Percentiles rank a stretch among this genome's conserved stretches.
These are phyloP conservation scores for Leuctra nigra DNA, from an alignment of 2,888 invertebrate genomes.

Conservation along the genomic window DNA sequence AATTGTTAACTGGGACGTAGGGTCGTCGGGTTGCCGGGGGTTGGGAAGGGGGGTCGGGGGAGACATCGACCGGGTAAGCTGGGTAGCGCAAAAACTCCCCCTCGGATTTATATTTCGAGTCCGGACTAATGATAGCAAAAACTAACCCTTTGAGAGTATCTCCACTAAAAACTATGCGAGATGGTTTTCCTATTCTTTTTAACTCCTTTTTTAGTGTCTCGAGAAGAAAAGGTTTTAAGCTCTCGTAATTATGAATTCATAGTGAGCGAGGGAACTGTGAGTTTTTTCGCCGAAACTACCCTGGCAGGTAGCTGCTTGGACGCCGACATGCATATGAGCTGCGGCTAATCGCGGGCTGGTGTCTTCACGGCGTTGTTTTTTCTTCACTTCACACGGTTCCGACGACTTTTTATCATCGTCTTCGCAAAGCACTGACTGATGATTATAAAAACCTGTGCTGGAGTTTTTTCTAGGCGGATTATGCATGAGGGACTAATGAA, in stretches of 20 bases:
- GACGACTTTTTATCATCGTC: not conserved
- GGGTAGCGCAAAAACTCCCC: constrained; percentile 17
- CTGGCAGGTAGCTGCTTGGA: constrained; percentile 4
- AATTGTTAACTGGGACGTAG: constrained; percentile 11
- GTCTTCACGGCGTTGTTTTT: constrained; percentile 11
- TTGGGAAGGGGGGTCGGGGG: constrained; percentile 11
- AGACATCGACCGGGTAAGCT: constrained; percentile 19
- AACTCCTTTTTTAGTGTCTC: constrained; percentile 7
- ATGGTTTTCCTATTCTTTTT: constrained; percentile 18
- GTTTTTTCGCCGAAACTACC: constrained; percentile 10
- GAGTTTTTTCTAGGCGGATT: not conserved
- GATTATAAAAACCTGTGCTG: not conserved
- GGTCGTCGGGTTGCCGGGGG: constrained; percentile 17
- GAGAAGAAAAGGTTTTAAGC: constrained; percentile 7
- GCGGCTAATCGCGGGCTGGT: constrained; percentile 3
- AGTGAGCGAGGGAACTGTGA: not conserved
- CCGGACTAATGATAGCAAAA: constrained; percentile 23
- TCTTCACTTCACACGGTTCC: constrained; percentile 13
- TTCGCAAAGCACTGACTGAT: not conserved
- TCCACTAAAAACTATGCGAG: constrained; percentile 12
- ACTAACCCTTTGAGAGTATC: constrained; percentile 16
- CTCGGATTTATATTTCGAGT: constrained; percentile 7
- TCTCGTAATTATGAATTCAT: constrained; percentile 17
- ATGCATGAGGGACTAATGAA: not conserved
- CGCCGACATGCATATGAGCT: constrained; percentile 9